Evolutionary conservation across 2,113 vertebrate genomes (phyloP).

Genomic region (Leiothrix lutea): DNA sequence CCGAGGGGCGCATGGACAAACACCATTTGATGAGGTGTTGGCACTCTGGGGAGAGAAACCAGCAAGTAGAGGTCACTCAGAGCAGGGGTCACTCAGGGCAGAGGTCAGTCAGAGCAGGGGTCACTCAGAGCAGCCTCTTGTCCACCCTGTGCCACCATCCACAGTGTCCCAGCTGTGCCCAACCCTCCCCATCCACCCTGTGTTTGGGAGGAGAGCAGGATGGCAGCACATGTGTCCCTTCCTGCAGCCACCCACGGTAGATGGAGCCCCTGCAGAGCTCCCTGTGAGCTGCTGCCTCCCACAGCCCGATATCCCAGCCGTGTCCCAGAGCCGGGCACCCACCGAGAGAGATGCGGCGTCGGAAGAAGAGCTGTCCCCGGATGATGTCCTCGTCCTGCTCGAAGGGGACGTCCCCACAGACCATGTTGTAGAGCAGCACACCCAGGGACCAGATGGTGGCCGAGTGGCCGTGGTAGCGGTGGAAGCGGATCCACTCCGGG

Average conservation of each 20-base stretch:
- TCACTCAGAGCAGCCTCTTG: neutral
- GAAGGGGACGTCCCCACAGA: slow-evolving; percentile 91
- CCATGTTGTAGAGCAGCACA: slow-evolving; percentile 90
- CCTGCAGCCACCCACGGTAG: neutral
- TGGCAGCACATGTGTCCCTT: neutral
- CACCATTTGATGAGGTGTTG: slow-evolving; percentile 92
- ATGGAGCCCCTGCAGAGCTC: neutral
- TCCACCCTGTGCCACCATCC: neutral
- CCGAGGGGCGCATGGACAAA: slow-evolving; percentile 84
- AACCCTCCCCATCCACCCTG: rapidly evolving
- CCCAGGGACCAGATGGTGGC: slow-evolving; percentile 94
- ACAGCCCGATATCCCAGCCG: rapidly evolving
- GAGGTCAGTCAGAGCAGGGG: rapidly evolving
- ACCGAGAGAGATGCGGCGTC: slow-evolving; percentile 86
- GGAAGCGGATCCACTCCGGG: slow-evolving; percentile 91
- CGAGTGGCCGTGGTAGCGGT: slow-evolving; percentile 87
- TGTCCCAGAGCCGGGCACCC: rapidly evolving
- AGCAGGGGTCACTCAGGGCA: rapidly evolving
- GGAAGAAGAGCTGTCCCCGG: slow-evolving; percentile 85
- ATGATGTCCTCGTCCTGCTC: slow-evolving; percentile 90
- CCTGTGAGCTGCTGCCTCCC: neutral
- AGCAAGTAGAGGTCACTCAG: no score
- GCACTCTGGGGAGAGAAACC: neutral
- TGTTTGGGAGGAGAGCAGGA: rapidly evolving
- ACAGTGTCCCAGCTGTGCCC: neutral